Conservation (phyloP, 2,888 invertebrate species). For the Drosophila limbata region DNA sequence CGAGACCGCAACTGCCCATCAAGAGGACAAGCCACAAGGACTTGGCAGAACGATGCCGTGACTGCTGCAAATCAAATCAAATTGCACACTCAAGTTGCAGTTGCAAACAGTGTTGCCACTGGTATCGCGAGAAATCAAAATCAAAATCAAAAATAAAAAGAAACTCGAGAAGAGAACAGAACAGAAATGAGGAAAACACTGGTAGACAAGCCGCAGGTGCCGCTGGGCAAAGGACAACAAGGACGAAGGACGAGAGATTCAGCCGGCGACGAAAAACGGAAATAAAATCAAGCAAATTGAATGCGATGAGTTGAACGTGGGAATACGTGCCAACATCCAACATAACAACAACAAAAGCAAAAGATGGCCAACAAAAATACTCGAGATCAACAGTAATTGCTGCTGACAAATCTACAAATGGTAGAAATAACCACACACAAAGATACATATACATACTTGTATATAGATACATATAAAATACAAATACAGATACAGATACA, state of each 20-base stretch:
- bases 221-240: conserved; percentile 36
- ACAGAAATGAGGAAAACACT: conserved; percentile 15
- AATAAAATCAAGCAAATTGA: conserved; percentile 79
- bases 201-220: conserved; percentile 47
- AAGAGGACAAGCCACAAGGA: conserved; percentile 58
- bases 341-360: conserved; percentile 41
- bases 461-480: conserved; percentile 14
- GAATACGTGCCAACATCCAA: conserved; percentile 70
- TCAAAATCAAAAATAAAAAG: conserved; percentile 25
- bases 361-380: conserved; percentile 69
- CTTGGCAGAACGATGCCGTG: conserved; percentile 49
- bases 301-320: conserved; percentile 76
- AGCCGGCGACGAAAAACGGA: conserved; percentile 52
- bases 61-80: conserved; percentile 78
- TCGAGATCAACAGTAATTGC: conserved; percentile 77
- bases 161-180: conserved; percentile 5
- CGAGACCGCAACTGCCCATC: conserved; percentile 61
- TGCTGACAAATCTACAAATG: conserved; percentile 70
- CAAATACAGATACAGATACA: conserved; percentile 16
- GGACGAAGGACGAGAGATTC: conserved; percentile 20
- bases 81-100: conserved; percentile 75
- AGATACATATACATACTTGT: conserved; percentile 9
- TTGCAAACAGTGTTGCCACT: conserved; percentile 54
- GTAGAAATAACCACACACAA: conserved; percentile 14
- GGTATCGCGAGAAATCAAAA: conserved; percentile 62